Conservation (phyloP, 1,140 invertebrate genomes). For the Drosophila truncata region DNA sequence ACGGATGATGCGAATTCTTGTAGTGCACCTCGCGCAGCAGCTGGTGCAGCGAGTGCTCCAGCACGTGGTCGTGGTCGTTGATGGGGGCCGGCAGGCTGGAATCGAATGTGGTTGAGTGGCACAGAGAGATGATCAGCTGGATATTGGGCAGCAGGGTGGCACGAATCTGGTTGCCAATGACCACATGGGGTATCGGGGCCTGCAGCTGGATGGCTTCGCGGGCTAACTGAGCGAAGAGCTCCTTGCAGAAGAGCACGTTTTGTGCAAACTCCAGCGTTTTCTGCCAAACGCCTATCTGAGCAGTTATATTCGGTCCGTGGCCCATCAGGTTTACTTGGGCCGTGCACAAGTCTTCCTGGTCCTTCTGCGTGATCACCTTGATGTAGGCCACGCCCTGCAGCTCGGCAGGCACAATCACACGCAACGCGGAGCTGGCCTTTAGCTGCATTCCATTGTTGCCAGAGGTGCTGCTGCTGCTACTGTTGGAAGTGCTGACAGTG, state of each 20-base stretch:
- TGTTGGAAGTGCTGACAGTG: conserved; percentile 83
- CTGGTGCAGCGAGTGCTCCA: conserved; percentile 98
- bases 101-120: conserved; percentile 90
- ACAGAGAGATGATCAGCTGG: conserved; percentile 92
- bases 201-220: conserved; percentile 97
- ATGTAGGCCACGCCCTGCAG: conserved; percentile 98
- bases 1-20: conserved; percentile 96
- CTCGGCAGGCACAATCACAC: conserved; percentile 96
- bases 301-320: conserved; percentile 88
- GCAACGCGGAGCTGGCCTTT: conserved; percentile 91
- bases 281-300: conserved; percentile 93
- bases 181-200: conserved; percentile 97
- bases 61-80: conserved; percentile 95
- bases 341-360: conserved; percentile 93
- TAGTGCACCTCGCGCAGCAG: conserved; percentile 96
- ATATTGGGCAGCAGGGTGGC: conserved; percentile 97
- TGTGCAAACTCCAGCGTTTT: conserved; percentile 97
- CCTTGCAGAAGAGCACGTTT: conserved; percentile 99
- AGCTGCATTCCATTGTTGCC: conserved; percentile 80
- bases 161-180: conserved; percentile 98
- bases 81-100: conserved; percentile 89
- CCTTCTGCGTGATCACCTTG: conserved; percentile 97
- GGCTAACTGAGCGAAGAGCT: conserved; percentile 97
- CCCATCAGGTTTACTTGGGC: conserved; percentile 90
- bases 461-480: conserved; percentile 17